Conservation (phyloP, 2,888 invertebrate species). For the Sepiola atlantica region DNA sequence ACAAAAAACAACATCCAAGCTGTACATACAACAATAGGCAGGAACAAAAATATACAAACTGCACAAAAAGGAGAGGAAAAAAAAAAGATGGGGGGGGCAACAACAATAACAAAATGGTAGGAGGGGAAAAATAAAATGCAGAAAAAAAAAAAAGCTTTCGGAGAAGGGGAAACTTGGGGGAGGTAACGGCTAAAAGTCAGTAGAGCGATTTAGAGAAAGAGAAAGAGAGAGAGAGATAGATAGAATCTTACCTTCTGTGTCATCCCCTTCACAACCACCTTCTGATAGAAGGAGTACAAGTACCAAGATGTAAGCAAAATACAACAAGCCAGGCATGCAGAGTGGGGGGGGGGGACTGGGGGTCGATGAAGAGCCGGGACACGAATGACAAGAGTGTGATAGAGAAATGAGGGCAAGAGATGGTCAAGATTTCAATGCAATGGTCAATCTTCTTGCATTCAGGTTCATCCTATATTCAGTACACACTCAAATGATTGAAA, state of each 20-base stretch:
- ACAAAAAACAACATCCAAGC: constrained; percentile 49
- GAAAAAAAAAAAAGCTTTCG: neutral
- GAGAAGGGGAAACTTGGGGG: neutral
- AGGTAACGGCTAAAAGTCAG: neutral
- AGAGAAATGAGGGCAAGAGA: neutral
- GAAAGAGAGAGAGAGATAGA: neutral
- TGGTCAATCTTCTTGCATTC: constrained; percentile 32
- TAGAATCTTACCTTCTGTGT: constrained; percentile 44
- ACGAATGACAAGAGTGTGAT: neutral
- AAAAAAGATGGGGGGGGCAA: neutral
- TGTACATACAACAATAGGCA: constrained; percentile 32
- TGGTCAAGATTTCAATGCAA: neutral
- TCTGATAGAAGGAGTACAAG: constrained; percentile 42
- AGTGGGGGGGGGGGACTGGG: neutral
- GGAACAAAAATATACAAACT: constrained; percentile 37
- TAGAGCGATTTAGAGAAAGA: neutral
- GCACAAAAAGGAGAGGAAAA: constrained; percentile 34
- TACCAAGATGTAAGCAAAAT: constrained; percentile 37
- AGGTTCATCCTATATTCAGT: constrained; percentile 11
- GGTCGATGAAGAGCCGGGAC: neutral
- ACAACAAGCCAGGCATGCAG: constrained; percentile 43
- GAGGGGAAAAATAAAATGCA: neutral
- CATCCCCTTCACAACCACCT: constrained; percentile 45
- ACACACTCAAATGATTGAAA: neutral
- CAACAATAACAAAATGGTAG: constrained; percentile 33